A percentile compares a stretch with the other conserved stretches of the same genome.
Conservation (phyloP, 2,888 invertebrate species). For the Nephrocerus scutellatus region DNA sequence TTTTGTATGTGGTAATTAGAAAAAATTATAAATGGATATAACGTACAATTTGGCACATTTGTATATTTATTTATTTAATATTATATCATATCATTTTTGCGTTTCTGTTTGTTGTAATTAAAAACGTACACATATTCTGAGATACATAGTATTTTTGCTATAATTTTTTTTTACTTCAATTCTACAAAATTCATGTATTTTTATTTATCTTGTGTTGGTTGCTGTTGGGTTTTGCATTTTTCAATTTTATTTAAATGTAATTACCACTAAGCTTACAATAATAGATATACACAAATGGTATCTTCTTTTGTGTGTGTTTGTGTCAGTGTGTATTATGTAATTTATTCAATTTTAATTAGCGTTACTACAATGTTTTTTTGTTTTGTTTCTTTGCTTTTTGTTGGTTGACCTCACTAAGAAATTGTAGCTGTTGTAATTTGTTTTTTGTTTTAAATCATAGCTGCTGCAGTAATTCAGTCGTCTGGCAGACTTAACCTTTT, state of each 20-base stretch:
- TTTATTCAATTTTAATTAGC: conserved; percentile 20
- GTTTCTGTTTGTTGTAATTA: conserved; percentile 9
- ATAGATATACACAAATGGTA: conserved; percentile 23
- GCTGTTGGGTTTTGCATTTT: conserved; percentile 12
- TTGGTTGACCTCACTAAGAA: conserved; percentile 20
- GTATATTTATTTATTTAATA: conserved; percentile 21
- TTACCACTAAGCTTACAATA: conserved; percentile 23
- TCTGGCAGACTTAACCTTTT: too few species aligned
- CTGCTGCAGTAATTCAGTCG: too few species aligned
- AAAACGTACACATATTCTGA: too few species aligned
- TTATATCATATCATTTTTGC: conserved; percentile 3
- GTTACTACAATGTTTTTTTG: conserved; percentile 15
- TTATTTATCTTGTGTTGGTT: conserved; percentile 13
- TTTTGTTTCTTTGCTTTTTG: conserved; percentile 12
- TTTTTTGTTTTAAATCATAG: conserved; percentile 23
- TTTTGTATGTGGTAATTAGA: conserved; percentile 27
- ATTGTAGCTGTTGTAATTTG: conserved; percentile 28
- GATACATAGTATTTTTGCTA: conserved; percentile 7
- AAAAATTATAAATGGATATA: conserved; percentile 36
- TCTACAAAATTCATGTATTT: conserved; percentile 22
- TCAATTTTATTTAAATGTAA: conserved; percentile 13
- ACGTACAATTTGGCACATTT: conserved; percentile 48
- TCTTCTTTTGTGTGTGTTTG: conserved; percentile 11
- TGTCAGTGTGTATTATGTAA: conserved; percentile 9
- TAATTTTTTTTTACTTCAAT: conserved; percentile 20